Percentiles rank a stretch among this genome's conserved stretches.
Conservation (phyloP, 35 echinoderm and acorn worm genomes). For the Stichopus chloronotus region DNA sequence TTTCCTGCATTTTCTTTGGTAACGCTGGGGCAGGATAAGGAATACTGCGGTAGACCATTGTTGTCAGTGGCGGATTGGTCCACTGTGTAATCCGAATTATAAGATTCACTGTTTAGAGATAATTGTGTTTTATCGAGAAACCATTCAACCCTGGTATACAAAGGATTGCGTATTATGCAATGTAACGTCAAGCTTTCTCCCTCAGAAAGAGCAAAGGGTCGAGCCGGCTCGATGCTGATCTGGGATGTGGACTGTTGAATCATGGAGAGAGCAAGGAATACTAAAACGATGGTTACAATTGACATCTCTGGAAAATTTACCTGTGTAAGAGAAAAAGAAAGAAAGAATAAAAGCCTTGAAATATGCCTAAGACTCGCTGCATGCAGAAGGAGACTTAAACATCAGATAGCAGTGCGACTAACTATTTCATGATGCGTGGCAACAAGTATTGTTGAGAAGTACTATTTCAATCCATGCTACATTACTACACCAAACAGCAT, state of each 20-base stretch:
- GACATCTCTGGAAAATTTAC: background rate
- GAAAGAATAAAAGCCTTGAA: background rate
- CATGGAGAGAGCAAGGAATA: background rate
- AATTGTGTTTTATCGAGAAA: background rate
- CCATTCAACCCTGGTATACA: background rate
- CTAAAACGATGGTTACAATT: background rate
- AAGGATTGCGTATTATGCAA: background rate
- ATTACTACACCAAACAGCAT: no score
- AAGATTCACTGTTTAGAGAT: background rate
- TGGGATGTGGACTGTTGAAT: background rate
- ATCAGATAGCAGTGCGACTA: no score
- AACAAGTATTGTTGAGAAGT: no score
- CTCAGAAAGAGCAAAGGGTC: background rate
- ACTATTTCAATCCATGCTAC: no score
- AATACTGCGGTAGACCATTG: background rate
- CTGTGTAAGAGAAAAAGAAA: background rate
- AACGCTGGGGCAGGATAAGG: background rate
- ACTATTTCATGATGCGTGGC: background rate
- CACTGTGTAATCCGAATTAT: background rate
- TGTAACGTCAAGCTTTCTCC: background rate
- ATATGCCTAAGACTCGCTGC: no score
- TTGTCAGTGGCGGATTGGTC: background rate
- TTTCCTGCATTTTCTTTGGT: background rate
- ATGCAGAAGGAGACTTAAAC: no score
- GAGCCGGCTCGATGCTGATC: background rate